Percentiles rank a stretch among this genome's conserved stretches.
phyloP scores from a whole-genome alignment of 2,888 invertebrate species.

The Microdon myrmicae region DNA sequence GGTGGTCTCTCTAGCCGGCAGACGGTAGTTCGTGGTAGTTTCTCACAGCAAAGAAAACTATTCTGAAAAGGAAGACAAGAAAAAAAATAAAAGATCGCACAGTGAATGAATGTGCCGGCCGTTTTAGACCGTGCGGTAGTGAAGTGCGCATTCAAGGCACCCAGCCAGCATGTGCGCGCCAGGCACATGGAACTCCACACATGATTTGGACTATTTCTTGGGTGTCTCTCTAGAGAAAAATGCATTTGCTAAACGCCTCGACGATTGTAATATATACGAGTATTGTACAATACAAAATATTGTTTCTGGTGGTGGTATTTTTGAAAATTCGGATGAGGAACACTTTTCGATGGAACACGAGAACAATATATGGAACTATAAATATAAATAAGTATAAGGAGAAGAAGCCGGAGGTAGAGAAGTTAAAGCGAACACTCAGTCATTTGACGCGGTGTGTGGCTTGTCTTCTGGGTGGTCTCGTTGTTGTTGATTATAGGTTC shows the following conservation, averaged over 20 bases:
- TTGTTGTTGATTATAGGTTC: slow-evolving; percentile 48
- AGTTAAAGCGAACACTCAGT: slow-evolving; percentile 4
- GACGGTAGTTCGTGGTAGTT: slow-evolving; percentile 27
- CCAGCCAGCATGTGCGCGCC: slow-evolving; percentile 34
- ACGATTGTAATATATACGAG: slow-evolving; percentile 27
- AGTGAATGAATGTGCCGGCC: slow-evolving; percentile 5
- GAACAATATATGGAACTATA: slow-evolving; percentile 1
- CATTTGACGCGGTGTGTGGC: slow-evolving; percentile 5
- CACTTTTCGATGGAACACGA: too few species aligned
- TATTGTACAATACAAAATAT: slow-evolving; percentile 14
- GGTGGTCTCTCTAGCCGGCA: slow-evolving; percentile 38
- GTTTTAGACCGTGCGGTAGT: slow-evolving; percentile 19
- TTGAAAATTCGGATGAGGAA: too few species aligned
- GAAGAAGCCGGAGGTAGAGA: too few species aligned
- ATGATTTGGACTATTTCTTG: slow-evolving; percentile 12
- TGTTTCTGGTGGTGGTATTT: slow-evolving; percentile 1
- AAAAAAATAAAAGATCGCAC: slow-evolving; percentile 4
- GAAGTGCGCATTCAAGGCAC: too few species aligned
- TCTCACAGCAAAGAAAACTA: slow-evolving; percentile 33
- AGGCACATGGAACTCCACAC: slow-evolving; percentile 21
- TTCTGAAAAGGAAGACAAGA: slow-evolving; percentile 6
- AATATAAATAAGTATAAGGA: slow-evolving; percentile 5
- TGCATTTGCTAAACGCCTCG: slow-evolving; percentile 44
- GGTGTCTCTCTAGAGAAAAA: too few species aligned
- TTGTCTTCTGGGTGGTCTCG: slow-evolving; percentile 37